Base-by-base conservation (phyloP, 2,888 invertebrate genomes). In the Pyrgus malvae region DNA sequence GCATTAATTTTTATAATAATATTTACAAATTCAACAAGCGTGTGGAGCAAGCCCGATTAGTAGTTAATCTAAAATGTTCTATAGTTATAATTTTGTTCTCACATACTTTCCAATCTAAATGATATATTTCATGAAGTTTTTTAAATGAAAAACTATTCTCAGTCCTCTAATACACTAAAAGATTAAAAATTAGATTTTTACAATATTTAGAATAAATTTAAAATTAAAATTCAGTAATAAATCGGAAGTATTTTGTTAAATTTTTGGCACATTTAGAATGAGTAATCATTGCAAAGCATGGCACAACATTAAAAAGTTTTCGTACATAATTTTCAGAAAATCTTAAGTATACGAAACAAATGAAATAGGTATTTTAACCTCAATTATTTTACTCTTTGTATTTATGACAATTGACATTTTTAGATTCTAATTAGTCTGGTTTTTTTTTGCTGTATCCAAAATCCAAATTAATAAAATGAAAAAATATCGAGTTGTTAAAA, bases 21-120 rank as follows among this genome's bases (percentile, higher is more conserved):
- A 88, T 88, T 78, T 89, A 85, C 84, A 84, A 63, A 63, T 71
- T 76, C 65, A 72, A 75, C 78, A 86, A 85, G 89, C 89, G 88
- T 87, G 89, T 77, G 68, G 78, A 76, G 76, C 78, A 86, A 87
- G 88, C 89, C 77, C 80, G 76, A 57, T 55, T 45, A 53, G 38
- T 53, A 40, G 19, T 53, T 53, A 53, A 38, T 53, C 45, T 53
- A 53, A 46, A 53, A 53, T 40, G 48, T 48, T 40, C 45, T 29
- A 53, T 45, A 46, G 35, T 46, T 38, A 53, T 38, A 37, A 37
- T 27, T 27, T 35, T 51, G 51, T 44, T 38, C 14, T 25, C 27
- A 9, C 37, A 16, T 8, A 19, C 16, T 35, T 53, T 38, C 5
- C 21, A 45, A 38, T 16, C 37, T 42, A 42, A 12, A 25, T 16